These are phyloP conservation scores for Frieseomelitta varia DNA, from an alignment of 1,140 invertebrate genomes.

Conservation along the genomic window DNA sequence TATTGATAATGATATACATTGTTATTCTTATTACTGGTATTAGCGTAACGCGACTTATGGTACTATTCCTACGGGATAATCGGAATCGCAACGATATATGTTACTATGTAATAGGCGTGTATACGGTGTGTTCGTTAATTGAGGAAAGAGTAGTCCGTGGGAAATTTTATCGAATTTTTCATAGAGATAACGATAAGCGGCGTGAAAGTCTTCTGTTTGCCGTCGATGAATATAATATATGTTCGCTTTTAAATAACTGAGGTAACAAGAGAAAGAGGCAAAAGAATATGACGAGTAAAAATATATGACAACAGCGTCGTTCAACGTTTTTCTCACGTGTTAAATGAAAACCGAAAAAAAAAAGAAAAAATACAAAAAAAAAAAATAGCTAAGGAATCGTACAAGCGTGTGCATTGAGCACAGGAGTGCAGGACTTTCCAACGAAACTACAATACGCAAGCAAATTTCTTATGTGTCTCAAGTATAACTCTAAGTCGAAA, in stretches of 20 bases:
- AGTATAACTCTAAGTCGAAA: slow-evolving; percentile 25
- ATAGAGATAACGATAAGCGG: slow-evolving; percentile 30
- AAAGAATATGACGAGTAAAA: neutral
- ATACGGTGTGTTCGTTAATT: slow-evolving; percentile 20
- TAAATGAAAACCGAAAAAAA: neutral
- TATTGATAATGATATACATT: slow-evolving; percentile 41
- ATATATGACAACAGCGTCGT: neutral
- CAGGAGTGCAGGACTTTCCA: slow-evolving; percentile 43
- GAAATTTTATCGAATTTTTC: slow-evolving; percentile 47
- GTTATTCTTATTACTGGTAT: slow-evolving; percentile 51
- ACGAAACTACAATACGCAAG: slow-evolving; percentile 20
- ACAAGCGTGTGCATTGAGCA: slow-evolving; percentile 18
- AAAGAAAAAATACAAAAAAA: neutral
- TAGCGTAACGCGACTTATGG: neutral
- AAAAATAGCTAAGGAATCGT: slow-evolving; percentile 6
- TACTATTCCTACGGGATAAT: slow-evolving; percentile 34
- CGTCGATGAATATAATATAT: slow-evolving; percentile 7
- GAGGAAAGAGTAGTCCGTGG: slow-evolving; percentile 4
- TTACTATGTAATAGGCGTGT: neutral
- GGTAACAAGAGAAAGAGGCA: neutral
- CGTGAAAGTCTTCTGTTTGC: slow-evolving; percentile 28
- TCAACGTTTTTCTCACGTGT: neutral
- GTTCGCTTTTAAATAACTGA: slow-evolving; percentile 5
- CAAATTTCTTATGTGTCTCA: slow-evolving; percentile 30
- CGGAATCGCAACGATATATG: neutral